Evolutionary conservation across 1,140 invertebrate species (phyloP).

Genomic region (Nasonia vitripennis): DNA sequence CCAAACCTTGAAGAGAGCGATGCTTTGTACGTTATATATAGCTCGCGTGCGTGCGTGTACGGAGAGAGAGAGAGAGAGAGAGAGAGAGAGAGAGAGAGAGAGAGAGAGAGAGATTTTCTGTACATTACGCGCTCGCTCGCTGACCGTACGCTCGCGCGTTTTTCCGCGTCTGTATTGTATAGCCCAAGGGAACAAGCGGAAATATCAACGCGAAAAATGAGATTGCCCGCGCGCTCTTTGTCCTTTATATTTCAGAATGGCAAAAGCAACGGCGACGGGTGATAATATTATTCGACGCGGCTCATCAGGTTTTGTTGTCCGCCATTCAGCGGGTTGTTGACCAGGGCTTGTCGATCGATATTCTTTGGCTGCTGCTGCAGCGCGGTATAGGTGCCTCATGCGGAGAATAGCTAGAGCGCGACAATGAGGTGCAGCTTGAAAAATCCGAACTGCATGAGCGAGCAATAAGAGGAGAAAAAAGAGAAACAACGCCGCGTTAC

Average conservation of each 20-base stretch:
- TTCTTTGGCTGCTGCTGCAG: not conserved
- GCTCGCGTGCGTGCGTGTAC: not conserved
- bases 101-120: not conserved
- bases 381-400: not conserved
- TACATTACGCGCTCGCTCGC: not conserved
- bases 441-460: not conserved
- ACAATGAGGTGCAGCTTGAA: not conserved
- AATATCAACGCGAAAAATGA: not conserved
- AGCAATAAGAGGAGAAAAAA: not conserved
- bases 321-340: not conserved
- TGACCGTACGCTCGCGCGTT: not conserved
- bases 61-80: too few species aligned
- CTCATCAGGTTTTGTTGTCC: not conserved
- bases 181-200: not conserved
- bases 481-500: not conserved
- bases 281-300: not conserved
- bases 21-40: conserved; percentile 17
- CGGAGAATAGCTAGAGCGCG: not conserved
- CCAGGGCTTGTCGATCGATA: not conserved
- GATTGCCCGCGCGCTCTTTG: not conserved
- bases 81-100: too few species aligned
- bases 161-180: too few species aligned
- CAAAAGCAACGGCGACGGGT: not conserved
- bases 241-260: not conserved
- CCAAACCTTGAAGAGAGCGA: conserved; percentile 42